A percentile compares a stretch with the other conserved stretches of the same genome.
Conservation (phyloP, 2,797 vertebrate genomes). For the Myotis pilosus region DNA sequence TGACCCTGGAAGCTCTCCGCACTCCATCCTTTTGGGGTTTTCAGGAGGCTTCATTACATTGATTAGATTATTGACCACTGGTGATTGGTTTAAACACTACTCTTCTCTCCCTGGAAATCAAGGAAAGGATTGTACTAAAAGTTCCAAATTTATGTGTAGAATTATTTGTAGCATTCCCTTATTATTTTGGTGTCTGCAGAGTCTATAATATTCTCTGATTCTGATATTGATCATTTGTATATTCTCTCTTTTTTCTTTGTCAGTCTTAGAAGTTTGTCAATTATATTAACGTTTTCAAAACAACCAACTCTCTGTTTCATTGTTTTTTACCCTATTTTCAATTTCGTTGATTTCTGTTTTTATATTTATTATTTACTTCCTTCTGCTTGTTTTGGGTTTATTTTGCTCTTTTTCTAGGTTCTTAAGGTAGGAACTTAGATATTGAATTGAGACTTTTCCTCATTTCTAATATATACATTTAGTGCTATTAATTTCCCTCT, state of each 20-base stretch:
- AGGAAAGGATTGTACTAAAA: not conserved
- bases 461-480: not conserved
- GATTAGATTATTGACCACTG: not conserved
- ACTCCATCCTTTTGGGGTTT: not conserved
- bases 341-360: not conserved
- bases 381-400: not conserved
- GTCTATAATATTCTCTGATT: not conserved
- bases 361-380: not conserved
- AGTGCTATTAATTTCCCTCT: not conserved
- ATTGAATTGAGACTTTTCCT: not conserved
- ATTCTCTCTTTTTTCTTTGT: not conserved
- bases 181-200: not conserved
- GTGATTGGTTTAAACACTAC: not conserved
- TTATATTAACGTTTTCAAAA: not conserved
- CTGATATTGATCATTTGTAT: not conserved
- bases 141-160: not conserved
- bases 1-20: not conserved
- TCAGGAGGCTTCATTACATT: not conserved
- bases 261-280: not conserved
- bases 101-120: not conserved
- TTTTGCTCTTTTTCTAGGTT: conserved; percentile 39
- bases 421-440: not conserved
- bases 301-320: not conserved
- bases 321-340: not conserved
- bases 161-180: not conserved